phyloP scores from a whole-genome alignment of 2,888 invertebrate genomes.

The Mycogona germanica region DNA sequence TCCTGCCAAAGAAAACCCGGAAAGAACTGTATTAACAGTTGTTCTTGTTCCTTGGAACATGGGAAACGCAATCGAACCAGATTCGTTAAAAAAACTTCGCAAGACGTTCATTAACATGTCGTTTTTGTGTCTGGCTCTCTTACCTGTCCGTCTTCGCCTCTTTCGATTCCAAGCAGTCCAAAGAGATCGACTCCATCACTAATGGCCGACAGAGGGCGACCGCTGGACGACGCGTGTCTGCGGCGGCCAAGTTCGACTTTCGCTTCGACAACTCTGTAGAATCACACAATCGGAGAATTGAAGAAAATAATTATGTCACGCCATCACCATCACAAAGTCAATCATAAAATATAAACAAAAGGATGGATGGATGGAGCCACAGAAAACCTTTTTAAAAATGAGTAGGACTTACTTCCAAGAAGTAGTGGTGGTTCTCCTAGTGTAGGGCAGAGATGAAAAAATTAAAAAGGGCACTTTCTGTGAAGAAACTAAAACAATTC shows the following conservation, averaged over 20 bases:
- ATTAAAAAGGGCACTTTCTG: slow-evolving; percentile 64
- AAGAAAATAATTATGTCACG: background rate
- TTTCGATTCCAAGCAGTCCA: slow-evolving; percentile 68
- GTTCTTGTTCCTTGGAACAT: too few relatives aligned
- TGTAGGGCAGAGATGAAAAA: slow-evolving; percentile 78
- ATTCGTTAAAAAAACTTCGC: too few relatives aligned
- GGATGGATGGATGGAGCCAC: background rate
- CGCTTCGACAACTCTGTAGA: slow-evolving; percentile 8
- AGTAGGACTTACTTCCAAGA: slow-evolving; percentile 19
- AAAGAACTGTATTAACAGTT: too few relatives aligned
- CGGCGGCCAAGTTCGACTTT: slow-evolving; percentile 41
- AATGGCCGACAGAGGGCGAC: slow-evolving; percentile 67
- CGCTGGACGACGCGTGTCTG: slow-evolving; percentile 66
- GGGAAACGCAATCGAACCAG: too few relatives aligned
- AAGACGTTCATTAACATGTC: too few relatives aligned
- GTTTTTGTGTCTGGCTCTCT: slow-evolving; percentile 17
- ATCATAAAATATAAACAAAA: background rate
- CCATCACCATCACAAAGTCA: background rate
- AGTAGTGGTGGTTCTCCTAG: slow-evolving; percentile 28
- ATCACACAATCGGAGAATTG: background rate
- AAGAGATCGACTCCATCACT: slow-evolving; percentile 76
- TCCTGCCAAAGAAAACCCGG: slow-evolving; percentile 43
- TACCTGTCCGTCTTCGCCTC: slow-evolving; percentile 60
- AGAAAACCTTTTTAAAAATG: slow-evolving; percentile 4
- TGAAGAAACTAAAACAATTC: slow-evolving; percentile 65